Conservation (phyloP, 2,888 invertebrate genomes). For the Gisinianus flammeolus region DNA sequence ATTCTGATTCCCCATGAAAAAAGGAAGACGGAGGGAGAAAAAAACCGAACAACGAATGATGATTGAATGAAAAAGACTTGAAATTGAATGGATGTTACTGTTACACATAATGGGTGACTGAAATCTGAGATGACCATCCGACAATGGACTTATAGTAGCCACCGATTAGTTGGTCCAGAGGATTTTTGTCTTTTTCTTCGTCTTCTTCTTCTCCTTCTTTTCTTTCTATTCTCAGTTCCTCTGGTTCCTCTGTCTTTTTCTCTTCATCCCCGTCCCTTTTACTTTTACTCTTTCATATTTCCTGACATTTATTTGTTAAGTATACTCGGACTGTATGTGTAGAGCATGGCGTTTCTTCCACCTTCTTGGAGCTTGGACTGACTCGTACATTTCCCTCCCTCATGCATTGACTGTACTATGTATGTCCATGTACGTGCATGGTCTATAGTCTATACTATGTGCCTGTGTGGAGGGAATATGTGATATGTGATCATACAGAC, state of each 20-base stretch:
- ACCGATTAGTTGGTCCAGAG: slow-evolving; percentile 33
- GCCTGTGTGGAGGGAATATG: too few relatives aligned
- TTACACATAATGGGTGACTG: slow-evolving; percentile 23
- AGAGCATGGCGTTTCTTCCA: too few relatives aligned
- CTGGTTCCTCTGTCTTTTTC: too few relatives aligned
- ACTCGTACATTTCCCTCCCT: not conserved
- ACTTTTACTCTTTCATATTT: too few relatives aligned
- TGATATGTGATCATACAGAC: not conserved
- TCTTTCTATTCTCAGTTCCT: too few relatives aligned
- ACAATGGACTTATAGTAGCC: not conserved
- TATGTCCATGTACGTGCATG: not conserved
- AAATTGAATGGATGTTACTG: slow-evolving; percentile 33
- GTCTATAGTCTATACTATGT: not conserved
- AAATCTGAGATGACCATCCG: slow-evolving; percentile 26
- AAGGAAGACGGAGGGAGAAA: not conserved
- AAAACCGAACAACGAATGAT: slow-evolving; percentile 13
- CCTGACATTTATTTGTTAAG: slow-evolving; percentile 1
- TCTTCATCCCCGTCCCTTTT: too few relatives aligned
- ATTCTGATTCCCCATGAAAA: not conserved
- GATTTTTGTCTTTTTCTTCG: slow-evolving; percentile 16
- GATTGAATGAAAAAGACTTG: slow-evolving; percentile 32
- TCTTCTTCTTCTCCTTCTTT: not conserved
- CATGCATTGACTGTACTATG: not conserved
- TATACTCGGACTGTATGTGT: not conserved
- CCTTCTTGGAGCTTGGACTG: too few relatives aligned